phyloP scores from a whole-genome alignment of 2,797 vertebrate species.

The Merluccius polli region DNA sequence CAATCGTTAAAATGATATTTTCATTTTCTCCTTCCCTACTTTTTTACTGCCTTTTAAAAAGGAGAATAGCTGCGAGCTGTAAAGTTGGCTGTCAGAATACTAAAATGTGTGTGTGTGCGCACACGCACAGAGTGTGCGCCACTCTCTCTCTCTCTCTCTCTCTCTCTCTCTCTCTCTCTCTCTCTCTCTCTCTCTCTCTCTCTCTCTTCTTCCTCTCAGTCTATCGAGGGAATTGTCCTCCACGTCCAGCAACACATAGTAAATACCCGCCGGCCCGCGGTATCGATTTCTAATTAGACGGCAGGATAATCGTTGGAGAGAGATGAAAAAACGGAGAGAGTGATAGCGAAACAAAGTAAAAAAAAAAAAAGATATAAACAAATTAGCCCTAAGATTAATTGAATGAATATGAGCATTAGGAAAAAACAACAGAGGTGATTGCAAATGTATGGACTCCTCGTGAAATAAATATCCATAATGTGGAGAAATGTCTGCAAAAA shows the following conservation, averaged over 20 bases:
- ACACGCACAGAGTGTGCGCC: too few species aligned
- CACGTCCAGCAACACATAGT: slow-evolving; percentile 86
- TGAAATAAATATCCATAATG: slow-evolving; percentile 33
- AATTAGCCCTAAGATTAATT: slow-evolving; percentile 70
- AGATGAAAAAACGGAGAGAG: slow-evolving; percentile 69
- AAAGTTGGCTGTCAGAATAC: slow-evolving; percentile 53
- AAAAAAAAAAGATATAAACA: slow-evolving; percentile 76
- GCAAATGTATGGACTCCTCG: slow-evolving; percentile 31
- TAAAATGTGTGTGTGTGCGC: slow-evolving; percentile 30
- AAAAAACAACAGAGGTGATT: slow-evolving; percentile 58
- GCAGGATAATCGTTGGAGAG: slow-evolving; percentile 82
- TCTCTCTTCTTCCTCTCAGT: slow-evolving; percentile 36
- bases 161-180: slow-evolving; percentile 35
- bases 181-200: slow-evolving; percentile 51
- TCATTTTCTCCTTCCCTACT: slow-evolving; percentile 62
- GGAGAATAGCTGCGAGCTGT: slow-evolving; percentile 72
- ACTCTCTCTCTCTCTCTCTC: slow-evolving; percentile 51
- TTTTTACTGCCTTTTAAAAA: slow-evolving; percentile 62
- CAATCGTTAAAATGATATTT: slow-evolving; percentile 64
- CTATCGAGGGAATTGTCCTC: slow-evolving; percentile 78
- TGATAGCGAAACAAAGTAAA: slow-evolving; percentile 65
- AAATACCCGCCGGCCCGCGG: slow-evolving; percentile 79
- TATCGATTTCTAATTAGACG: slow-evolving; percentile 90
- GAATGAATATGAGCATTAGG: slow-evolving; percentile 68
- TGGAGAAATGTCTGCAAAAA: slow-evolving; percentile 19